Conservation (phyloP, 2,113 vertebrate genomes). For the Vulpes lagopus region DNA sequence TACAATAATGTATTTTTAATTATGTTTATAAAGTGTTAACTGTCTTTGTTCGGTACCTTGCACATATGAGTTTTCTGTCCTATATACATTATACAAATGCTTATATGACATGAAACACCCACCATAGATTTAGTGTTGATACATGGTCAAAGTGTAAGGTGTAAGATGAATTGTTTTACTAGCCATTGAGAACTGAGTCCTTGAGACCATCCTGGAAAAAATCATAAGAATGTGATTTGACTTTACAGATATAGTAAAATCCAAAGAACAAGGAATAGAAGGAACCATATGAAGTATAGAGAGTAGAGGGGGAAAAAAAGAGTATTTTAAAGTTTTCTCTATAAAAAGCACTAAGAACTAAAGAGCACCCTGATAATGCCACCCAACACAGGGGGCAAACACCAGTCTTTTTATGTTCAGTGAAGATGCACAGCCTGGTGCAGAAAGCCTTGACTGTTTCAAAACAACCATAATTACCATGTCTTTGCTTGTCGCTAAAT, state of each 20-base stretch:
- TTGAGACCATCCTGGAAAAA: background rate
- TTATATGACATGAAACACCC: constrained; percentile 43
- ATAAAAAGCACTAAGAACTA: background rate
- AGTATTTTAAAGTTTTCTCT: background rate
- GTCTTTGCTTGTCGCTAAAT: background rate
- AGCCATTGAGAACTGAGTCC: background rate
- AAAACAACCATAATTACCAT: background rate
- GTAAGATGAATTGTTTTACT: constrained; percentile 1
- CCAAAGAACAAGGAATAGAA: background rate
- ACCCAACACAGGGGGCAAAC: background rate
- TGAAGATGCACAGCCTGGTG: background rate
- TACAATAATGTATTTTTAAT: constrained; percentile 53
- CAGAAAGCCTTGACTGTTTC: background rate
- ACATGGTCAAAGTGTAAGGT: background rate
- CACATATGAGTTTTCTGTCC: constrained; percentile 73
- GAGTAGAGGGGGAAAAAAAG: background rate
- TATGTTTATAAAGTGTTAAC: constrained; percentile 59
- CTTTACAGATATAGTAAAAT: background rate
- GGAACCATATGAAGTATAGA: background rate
- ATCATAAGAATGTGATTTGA: background rate
- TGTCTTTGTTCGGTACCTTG: constrained; percentile 67
- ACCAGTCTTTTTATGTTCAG: background rate
- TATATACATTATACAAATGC: constrained; percentile 65
- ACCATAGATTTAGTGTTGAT: constrained; percentile 27
- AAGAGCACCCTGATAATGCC: background rate